Conservation (phyloP, 2,797 vertebrate species). For the Silurus aristotelis region DNA sequence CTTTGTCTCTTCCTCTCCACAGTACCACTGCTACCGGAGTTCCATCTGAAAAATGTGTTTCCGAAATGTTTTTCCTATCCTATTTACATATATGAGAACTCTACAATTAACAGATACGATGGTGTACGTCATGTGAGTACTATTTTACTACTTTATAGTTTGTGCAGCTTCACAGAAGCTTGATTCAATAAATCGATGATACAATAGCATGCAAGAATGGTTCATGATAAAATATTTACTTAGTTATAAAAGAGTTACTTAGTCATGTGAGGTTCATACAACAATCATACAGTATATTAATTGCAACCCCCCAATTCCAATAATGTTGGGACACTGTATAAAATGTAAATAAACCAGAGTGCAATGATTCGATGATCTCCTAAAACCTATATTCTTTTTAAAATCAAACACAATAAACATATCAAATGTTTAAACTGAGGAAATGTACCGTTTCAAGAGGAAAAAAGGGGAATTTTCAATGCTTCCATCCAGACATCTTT, state of each 20-base stretch:
- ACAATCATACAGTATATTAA: neutral
- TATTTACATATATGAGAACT: neutral
- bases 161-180: neutral
- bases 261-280: neutral
- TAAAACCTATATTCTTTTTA: too few species aligned
- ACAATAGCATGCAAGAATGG: neutral
- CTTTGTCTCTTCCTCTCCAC: constrained; percentile 5
- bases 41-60: constrained; percentile 29
- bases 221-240: neutral
- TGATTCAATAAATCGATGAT: neutral
- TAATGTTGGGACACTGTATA: too few species aligned
- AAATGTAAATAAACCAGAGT: too few species aligned
- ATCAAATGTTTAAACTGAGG: too few species aligned
- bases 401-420: too few species aligned
- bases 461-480: too few species aligned
- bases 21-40: constrained; percentile 38
- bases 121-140: constrained; percentile 46
- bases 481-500: too few species aligned
- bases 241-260: too few species aligned
- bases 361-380: too few species aligned
- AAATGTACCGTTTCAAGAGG: too few species aligned
- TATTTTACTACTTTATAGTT: neutral
- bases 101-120: constrained; percentile 31
- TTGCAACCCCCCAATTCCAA: too few species aligned
- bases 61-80: constrained; percentile 43